phyloP scores from a whole-genome alignment of 2,797 vertebrate genomes.

The Phoebastria nigripes region DNA sequence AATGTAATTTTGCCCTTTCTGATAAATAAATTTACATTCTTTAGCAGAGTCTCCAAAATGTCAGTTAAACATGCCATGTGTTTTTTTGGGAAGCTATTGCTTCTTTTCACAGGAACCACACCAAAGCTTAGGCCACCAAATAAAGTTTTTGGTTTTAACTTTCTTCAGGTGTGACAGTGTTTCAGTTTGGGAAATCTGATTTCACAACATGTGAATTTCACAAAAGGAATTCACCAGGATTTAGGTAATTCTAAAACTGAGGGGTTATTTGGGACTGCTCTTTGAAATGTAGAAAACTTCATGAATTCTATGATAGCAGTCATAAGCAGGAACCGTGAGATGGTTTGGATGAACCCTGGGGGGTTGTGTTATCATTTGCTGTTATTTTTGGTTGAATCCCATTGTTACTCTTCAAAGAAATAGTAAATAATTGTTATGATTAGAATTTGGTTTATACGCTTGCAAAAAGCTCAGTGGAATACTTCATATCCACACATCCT shows the following conservation, averaged over 20 bases:
- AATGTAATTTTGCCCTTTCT: not conserved
- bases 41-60: not conserved
- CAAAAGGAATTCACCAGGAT: not conserved
- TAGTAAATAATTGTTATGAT: not conserved
- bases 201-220: not conserved
- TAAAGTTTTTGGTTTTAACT: not conserved
- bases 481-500: not conserved
- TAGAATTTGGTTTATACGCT: not conserved
- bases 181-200: not conserved
- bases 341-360: not conserved
- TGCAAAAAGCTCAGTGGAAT: not conserved
- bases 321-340: not conserved
- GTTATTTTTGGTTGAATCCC: not conserved
- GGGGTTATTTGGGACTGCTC: not conserved
- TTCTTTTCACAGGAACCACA: not conserved
- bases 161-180: not conserved
- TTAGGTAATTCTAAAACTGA: not conserved
- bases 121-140: not conserved
- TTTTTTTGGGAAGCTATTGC: not conserved
- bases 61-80: not conserved
- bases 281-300: not conserved
- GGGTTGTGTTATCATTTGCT: not conserved
- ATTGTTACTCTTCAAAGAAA: not conserved
- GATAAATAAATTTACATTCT: not conserved
- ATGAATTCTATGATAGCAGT: not conserved